Evolutionary conservation across 37 sponge, comb jelly and placozoan genomes (phyloP).

Genomic region (Corticium candelabrum): DNA sequence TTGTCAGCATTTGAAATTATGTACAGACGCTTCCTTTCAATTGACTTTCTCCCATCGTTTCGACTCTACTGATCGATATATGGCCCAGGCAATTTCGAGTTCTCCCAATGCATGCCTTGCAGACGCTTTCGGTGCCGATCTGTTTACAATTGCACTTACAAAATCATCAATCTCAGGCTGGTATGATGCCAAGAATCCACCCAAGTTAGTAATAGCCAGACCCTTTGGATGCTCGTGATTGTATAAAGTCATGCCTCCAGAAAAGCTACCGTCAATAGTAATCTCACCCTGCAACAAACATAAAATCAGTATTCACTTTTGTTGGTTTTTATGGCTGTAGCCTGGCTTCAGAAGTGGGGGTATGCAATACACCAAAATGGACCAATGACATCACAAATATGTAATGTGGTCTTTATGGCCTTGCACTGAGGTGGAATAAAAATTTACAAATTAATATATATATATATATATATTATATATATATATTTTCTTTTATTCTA

Average conservation of each 20-base stretch:
- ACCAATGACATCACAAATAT: too few relatives aligned
- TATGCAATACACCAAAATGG: too few relatives aligned
- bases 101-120: constrained; percentile 19
- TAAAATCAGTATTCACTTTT: not conserved
- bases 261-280: constrained; percentile 31
- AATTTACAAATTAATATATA: too few relatives aligned
- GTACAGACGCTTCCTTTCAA: too few relatives aligned
- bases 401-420: too few relatives aligned
- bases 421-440: too few relatives aligned
- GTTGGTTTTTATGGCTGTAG: too few relatives aligned
- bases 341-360: too few relatives aligned
- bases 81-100: constrained; percentile 21
- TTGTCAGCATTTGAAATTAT: too few relatives aligned
- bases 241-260: constrained; percentile 24
- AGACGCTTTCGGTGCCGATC: not conserved
- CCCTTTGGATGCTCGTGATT: not conserved
- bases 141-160: constrained; percentile 3
- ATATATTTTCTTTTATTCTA: too few relatives aligned
- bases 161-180: constrained; percentile 27
- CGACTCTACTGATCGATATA: constrained; percentile 14
- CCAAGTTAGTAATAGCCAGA: constrained; percentile 5
- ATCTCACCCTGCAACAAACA: constrained; percentile 36
- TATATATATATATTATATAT: too few relatives aligned
- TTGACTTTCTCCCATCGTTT: constrained; percentile 22
- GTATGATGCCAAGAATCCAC: constrained; percentile 35